phyloP scores from a whole-genome alignment of 2,797 vertebrate genomes.

The Parotocinclus haroldoi region DNA sequence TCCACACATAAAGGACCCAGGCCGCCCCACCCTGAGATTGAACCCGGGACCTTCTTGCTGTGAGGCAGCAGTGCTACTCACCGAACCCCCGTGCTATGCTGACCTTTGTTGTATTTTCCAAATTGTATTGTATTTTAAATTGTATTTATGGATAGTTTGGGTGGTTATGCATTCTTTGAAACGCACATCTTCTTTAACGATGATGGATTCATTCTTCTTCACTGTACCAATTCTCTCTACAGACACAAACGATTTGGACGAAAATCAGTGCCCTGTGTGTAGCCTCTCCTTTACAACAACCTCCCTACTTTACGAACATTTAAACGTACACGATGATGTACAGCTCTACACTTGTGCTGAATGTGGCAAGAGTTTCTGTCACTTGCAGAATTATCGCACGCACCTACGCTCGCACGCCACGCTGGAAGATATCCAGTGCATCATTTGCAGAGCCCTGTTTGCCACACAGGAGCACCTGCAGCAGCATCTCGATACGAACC shows the following conservation, averaged over 20 bases:
- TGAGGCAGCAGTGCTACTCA: no score
- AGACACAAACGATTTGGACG: constrained; percentile 36
- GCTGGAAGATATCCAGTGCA: constrained; percentile 51
- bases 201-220: no score
- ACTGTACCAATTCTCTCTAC: neutral
- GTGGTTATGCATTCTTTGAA: no score
- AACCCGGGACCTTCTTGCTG: no score
- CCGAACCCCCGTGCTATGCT: no score
- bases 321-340: constrained; percentile 70
- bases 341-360: constrained; percentile 72
- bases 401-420: constrained; percentile 71
- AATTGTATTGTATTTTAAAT: no score
- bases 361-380: constrained; percentile 75
- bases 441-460: constrained; percentile 61
- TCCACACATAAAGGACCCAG: no score
- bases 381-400: constrained; percentile 67
- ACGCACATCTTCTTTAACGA: no score
- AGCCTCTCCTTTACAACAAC: constrained; percentile 60
- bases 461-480: constrained; percentile 46
- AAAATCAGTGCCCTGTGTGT: constrained; percentile 64
- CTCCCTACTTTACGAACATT: constrained; percentile 71
- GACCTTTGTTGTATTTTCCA: no score
- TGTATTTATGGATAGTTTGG: no score
- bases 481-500: constrained; percentile 60
- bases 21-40: no score